phyloP scores from a whole-genome alignment of 2,113 vertebrate genomes.

The Periophthalmodon schlosseri region DNA sequence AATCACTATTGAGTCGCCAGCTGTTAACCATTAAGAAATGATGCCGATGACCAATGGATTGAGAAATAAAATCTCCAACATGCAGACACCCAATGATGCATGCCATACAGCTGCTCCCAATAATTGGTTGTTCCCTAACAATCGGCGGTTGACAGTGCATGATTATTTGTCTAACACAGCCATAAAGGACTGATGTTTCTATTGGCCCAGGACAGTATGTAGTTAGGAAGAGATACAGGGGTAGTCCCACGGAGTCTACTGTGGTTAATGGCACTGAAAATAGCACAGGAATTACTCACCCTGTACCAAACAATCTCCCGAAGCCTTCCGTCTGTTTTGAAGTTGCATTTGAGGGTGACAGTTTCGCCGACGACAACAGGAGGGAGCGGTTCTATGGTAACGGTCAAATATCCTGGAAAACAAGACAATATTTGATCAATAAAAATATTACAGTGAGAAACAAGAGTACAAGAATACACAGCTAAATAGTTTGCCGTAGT shows the following conservation, averaged over 20 bases:
- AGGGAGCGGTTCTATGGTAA: constrained; percentile 95
- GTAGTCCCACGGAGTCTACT: not conserved
- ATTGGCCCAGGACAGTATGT: constrained; percentile 4
- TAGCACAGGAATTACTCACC: constrained; percentile 79
- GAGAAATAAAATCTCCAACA: constrained; percentile 56
- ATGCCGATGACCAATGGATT: constrained; percentile 61
- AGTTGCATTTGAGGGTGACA: constrained; percentile 98
- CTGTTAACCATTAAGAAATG: constrained; percentile 72
- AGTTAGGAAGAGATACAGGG: constrained; percentile 12
- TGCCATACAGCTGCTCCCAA: constrained; percentile 53
- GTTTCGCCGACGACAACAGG: constrained; percentile 96
- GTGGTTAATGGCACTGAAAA: constrained; percentile 20
- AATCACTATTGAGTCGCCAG: constrained; percentile 67
- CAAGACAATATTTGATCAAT: not conserved
- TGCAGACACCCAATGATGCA: constrained; percentile 32
- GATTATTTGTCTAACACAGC: constrained; percentile 12
- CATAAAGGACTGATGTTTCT: constrained; percentile 26
- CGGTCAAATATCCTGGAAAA: constrained; percentile 90
- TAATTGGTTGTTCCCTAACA: constrained; percentile 33
- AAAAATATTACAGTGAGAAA: not conserved
- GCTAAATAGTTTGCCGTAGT: not conserved
- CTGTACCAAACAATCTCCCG: constrained; percentile 98
- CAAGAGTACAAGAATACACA: not conserved
- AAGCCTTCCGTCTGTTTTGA: constrained; percentile 96
- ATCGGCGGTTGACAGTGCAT: constrained; percentile 28